Base-by-base conservation (phyloP, 1,140 invertebrate genomes). In the Ephestia elutella region DNA sequence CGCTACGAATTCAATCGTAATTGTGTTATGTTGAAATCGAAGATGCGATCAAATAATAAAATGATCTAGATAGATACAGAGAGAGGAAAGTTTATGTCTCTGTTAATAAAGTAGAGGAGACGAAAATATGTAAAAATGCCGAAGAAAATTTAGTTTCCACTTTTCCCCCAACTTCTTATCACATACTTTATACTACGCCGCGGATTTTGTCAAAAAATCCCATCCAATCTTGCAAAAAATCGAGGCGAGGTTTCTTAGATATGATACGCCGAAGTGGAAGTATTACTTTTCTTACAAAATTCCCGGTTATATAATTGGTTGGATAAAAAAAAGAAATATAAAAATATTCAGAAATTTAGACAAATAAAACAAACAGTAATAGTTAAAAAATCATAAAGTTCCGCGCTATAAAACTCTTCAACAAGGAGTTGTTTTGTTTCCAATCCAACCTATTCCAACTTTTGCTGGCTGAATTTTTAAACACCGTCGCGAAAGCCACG, bases 151-250 rank as follows among this genome's bases (percentile, higher is more conserved):
- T 17, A 25, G n/a, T 32, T 30, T 38, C 7, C 38, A 55, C 1
- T 54, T 44, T 44, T 44, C 10, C 38, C 38, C n/a, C 2, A 17
- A 38, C 13, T 2, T 38, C 38, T 44, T 44, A 44, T 44, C 38
- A 15, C 10, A 44, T 44, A 15, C 38, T 44, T 49, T 54, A 58
- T 57, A 57, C 50, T 57, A 58, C 49, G 56, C 51, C 17, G 57
- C 32, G 32, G 51, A 15, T 44, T 15, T 44, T 44, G 38, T 44
- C 15, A 44, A 1, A 8, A 15, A 44, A 44, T n/a, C 38, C 38
- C 10, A 15, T 44, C 10, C 38, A 44, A 44, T 44, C 10, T 44
- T 8, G 38, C 13, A 15, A 15, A 44, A n/a, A 44, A 44, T 7
- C 38, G 38, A 15, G 7, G 13, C 7, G n/a, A 44, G 38, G 38